Evolutionary conservation across 2,113 vertebrate genomes (phyloP).

Genomic region (Platysteira castanea): DNA sequence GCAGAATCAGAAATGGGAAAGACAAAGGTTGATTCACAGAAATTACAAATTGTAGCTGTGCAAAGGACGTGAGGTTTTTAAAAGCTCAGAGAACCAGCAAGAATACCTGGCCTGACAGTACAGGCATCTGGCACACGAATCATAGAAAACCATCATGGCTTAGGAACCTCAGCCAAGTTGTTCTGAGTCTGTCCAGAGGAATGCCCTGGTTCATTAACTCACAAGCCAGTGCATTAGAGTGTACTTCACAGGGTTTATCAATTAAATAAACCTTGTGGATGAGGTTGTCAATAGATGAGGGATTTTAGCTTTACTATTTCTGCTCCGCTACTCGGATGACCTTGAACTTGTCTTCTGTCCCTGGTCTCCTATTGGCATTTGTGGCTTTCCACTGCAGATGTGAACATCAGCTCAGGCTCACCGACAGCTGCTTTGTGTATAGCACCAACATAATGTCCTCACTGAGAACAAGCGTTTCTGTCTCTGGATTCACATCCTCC

Average conservation of each 20-base stretch:
- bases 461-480: neutral
- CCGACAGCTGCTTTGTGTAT: neutral
- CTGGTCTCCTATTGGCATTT: neutral
- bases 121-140: neutral
- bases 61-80: neutral
- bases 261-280: neutral
- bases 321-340: neutral
- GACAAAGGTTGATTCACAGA: neutral
- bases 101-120: neutral
- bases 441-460: neutral
- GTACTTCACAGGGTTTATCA: neutral
- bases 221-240: neutral
- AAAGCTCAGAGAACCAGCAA: neutral
- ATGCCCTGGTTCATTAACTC: neutral
- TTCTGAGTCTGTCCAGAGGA: neutral
- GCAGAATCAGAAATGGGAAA: neutral
- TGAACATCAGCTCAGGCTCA: neutral
- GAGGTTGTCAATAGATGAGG: neutral
- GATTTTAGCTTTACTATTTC: neutral
- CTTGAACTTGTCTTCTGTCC: neutral
- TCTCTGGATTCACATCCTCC: neutral
- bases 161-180: neutral
- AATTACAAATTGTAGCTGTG: neutral
- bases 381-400: neutral
- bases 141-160: neutral